Percentiles rank a stretch among this genome's conserved stretches.
phyloP scores from a whole-genome alignment of 1,140 invertebrate genomes.

The Mya arenaria region DNA sequence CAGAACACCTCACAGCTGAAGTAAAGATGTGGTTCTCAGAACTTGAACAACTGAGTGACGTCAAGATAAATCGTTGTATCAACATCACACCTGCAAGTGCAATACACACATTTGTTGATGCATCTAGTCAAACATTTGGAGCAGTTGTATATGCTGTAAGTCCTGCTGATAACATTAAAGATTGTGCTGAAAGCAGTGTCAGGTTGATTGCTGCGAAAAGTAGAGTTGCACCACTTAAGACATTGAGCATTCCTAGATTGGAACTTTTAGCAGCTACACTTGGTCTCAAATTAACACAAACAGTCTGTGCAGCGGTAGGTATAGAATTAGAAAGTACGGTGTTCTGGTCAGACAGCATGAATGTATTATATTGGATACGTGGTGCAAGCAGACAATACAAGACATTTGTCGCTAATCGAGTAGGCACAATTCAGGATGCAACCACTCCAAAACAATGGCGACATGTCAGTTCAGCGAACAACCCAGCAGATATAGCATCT shows the following conservation, averaged over 20 bases:
- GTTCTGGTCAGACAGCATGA: conserved; percentile 51
- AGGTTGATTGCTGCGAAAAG: conserved; percentile 3
- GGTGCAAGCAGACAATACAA: conserved; percentile 14
- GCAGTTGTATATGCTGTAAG: not conserved
- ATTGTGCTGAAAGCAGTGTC: too few relatives aligned
- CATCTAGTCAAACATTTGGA: too few relatives aligned
- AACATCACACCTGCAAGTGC: not conserved
- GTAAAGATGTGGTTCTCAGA: conserved; percentile 1
- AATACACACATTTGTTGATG: conserved; percentile 17
- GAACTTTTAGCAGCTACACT: conserved; percentile 19
- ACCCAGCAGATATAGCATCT: conserved; percentile 46
- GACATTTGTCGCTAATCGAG: conserved; percentile 37
- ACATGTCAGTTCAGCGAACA: conserved; percentile 39
- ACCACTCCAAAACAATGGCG: conserved; percentile 40
- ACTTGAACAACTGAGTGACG: not conserved
- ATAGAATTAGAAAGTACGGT: not conserved
- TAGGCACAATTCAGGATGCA: conserved; percentile 12
- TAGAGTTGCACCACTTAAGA: conserved; percentile 6
- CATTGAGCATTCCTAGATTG: conserved; percentile 20
- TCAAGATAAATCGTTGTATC: not conserved
- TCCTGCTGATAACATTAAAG: too few relatives aligned
- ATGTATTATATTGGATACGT: conserved; percentile 55
- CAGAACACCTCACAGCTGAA: not conserved
- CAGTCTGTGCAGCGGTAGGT: conserved; percentile 10
- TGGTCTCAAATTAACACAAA: conserved; percentile 21